Percentiles rank a stretch among this genome's conserved stretches.
Conservation (phyloP, 2,113 vertebrate species). For the Tragelaphus imberbis region DNA sequence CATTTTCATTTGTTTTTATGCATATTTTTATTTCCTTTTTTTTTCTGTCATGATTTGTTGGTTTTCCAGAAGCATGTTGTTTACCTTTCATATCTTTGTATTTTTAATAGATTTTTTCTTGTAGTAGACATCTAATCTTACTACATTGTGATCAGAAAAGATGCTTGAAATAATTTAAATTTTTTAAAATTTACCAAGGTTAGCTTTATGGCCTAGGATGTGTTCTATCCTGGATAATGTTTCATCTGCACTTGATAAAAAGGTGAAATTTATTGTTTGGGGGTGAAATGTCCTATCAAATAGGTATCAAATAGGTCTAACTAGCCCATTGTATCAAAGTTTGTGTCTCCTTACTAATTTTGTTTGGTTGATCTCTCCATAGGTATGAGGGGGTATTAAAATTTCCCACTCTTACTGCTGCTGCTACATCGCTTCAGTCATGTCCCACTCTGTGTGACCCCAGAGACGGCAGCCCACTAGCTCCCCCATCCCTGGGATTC, state of each 20-base stretch:
- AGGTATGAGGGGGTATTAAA: not conserved
- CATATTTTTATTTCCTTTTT: not conserved
- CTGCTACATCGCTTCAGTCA: too few species aligned
- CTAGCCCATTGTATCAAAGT: not conserved
- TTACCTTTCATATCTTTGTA: not conserved
- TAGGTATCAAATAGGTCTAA: not conserved
- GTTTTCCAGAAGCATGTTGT: not conserved
- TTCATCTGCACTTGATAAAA: not conserved
- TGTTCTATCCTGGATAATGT: not conserved
- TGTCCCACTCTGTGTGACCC: too few species aligned
- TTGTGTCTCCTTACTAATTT: not conserved
- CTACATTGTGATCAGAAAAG: not conserved
- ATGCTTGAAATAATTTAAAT: not conserved
- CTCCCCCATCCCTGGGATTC: too few species aligned
- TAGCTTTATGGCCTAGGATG: not conserved
- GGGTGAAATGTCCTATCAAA: not conserved
- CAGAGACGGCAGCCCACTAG: too few species aligned
- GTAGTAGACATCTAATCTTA: not conserved
- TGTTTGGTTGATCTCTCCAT: not conserved
- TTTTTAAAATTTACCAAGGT: not conserved
- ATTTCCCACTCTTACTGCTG: not conserved
- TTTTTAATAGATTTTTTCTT: not conserved
- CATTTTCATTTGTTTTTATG: not conserved
- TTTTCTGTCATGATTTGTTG: not conserved
- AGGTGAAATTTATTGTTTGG: not conserved